Conservation (phyloP, 2,888 invertebrate species). For the Phortica okadai region DNA sequence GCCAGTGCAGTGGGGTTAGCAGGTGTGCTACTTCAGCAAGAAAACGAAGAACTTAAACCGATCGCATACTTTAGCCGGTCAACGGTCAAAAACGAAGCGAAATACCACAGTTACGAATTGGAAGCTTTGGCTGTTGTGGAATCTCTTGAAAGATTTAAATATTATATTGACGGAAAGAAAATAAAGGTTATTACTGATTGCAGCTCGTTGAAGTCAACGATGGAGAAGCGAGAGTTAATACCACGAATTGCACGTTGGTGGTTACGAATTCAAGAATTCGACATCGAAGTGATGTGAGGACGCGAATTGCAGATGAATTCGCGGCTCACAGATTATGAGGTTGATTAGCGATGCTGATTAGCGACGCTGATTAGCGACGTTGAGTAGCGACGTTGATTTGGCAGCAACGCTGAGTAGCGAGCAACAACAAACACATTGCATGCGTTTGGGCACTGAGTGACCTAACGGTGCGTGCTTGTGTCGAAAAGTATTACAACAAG, state of each 20-base stretch:
- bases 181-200: conserved; percentile 1
- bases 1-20: conserved; percentile 27
- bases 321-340: too few species aligned
- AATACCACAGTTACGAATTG: conserved; percentile 68
- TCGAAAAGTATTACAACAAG: too few species aligned
- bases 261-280: conserved; percentile 32
- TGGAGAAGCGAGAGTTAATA: conserved; percentile 25
- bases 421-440: too few species aligned
- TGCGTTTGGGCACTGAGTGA: too few species aligned
- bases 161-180: conserved; percentile 7
- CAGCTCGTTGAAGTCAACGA: not conserved
- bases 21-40: conserved; percentile 22
- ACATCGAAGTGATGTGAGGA: too few species aligned
- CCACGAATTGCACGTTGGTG: conserved; percentile 53
- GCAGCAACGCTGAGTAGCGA: too few species aligned
- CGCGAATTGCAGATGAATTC: too few species aligned
- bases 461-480: too few species aligned
- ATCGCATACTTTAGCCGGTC: conserved; percentile 36
- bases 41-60: conserved; percentile 28
- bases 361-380: too few species aligned
- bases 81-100: conserved; percentile 34
- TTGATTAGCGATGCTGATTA: too few species aligned
- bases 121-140: conserved; percentile 55
- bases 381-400: too few species aligned
- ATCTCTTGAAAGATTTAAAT: conserved; percentile 22